phyloP scores from a whole-genome alignment of 2,797 vertebrate genomes.

The Alfaro cultratus region DNA sequence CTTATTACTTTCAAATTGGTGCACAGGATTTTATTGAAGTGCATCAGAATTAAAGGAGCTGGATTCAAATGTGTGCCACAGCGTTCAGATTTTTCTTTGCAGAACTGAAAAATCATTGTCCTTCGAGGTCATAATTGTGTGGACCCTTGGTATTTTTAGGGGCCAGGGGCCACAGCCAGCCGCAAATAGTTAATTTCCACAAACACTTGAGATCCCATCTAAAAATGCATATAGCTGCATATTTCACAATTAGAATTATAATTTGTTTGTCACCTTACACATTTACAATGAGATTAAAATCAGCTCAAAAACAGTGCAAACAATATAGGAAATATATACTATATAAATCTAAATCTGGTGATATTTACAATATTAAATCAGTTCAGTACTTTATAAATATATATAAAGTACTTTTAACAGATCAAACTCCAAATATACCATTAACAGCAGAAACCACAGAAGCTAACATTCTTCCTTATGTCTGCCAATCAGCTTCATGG shows the following conservation, averaged over 20 bases:
- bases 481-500: not conserved
- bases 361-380: too few species aligned
- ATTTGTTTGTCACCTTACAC: too few species aligned
- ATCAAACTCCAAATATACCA: not conserved
- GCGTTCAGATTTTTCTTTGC: not conserved
- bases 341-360: too few species aligned
- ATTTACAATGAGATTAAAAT: too few species aligned
- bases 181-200: not conserved
- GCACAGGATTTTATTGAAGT: not conserved
- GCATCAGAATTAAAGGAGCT: not conserved
- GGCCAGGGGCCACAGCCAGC: not conserved
- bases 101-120: not conserved
- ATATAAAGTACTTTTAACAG: too few species aligned
- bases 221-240: not conserved
- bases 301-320: too few species aligned
- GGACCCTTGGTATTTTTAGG: not conserved
- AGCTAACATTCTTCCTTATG: not conserved
- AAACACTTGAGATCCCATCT: too few species aligned
- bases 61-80: not conserved
- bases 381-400: too few species aligned
- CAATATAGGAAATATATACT: too few species aligned
- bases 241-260: too few species aligned
- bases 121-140: not conserved
- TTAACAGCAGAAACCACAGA: not conserved
- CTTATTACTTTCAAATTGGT: not conserved